Conservation (phyloP, 2,113 vertebrate species). For the Tonatia bakeri region DNA sequence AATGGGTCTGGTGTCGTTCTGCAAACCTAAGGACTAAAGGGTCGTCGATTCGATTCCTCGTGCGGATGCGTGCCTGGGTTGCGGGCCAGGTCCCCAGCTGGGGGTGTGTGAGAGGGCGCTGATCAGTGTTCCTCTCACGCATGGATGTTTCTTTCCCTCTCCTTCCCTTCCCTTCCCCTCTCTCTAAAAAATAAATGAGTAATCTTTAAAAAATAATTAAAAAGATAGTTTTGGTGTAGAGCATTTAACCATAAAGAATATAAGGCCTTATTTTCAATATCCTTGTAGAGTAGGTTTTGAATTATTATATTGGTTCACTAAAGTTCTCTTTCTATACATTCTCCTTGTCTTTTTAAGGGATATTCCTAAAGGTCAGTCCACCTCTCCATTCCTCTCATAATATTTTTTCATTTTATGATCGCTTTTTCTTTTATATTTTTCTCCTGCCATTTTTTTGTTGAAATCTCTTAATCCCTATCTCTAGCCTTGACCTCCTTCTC, state of each 20-base stretch:
- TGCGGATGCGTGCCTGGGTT: too few species aligned
- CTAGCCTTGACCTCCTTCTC: background rate
- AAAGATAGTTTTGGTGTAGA: background rate
- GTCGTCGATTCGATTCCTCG: too few species aligned
- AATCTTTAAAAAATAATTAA: too few species aligned
- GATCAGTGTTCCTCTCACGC: too few species aligned
- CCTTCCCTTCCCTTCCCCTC: too few species aligned
- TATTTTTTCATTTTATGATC: background rate
- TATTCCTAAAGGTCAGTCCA: background rate
- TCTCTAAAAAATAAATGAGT: too few species aligned
- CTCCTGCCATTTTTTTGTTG: background rate
- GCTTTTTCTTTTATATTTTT: background rate
- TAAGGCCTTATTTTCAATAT: background rate
- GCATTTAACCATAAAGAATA: background rate
- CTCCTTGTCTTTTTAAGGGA: background rate
- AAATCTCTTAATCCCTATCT: background rate
- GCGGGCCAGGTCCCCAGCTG: too few species aligned
- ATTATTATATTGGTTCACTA: background rate
- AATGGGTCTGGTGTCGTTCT: too few species aligned
- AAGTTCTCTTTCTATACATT: background rate
- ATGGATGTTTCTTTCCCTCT: too few species aligned
- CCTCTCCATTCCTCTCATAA: background rate
- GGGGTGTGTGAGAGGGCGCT: too few species aligned
- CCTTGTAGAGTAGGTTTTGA: background rate
- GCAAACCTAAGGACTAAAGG: too few species aligned